These are phyloP conservation scores for Centropus unirufus DNA, from an alignment of 2,113 vertebrate species.

Conservation along the genomic window DNA sequence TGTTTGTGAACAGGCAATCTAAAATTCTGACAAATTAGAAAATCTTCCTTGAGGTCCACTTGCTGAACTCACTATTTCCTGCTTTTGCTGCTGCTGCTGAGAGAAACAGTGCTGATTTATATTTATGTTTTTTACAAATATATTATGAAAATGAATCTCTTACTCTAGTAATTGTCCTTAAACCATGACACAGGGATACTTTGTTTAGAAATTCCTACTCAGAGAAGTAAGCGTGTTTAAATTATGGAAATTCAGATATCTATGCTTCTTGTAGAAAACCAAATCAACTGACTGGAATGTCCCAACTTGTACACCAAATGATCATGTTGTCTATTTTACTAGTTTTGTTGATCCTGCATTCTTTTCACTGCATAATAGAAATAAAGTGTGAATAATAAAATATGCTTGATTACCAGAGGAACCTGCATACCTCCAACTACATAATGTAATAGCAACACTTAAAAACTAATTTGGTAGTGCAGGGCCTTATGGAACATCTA, in stretches of 20 bases:
- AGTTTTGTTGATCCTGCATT: not conserved
- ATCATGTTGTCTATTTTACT: not conserved
- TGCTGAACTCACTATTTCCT: not conserved
- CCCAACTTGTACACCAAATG: not conserved
- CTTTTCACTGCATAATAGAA: not conserved
- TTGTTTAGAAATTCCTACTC: not conserved
- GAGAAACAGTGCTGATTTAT: not conserved
- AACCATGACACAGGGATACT: not conserved
- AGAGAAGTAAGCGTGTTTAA: not conserved
- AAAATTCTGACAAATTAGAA: not conserved
- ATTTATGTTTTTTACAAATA: not conserved
- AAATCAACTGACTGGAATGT: not conserved
- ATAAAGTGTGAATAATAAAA: slow-evolving; percentile 10
- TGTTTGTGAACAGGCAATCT: not conserved
- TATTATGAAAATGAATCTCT: not conserved
- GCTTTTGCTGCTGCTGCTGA: not conserved
- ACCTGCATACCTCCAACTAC: not conserved
- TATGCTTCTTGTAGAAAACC: not conserved
- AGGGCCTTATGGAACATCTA: not conserved
- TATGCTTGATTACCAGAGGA: not conserved
- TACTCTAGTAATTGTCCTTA: not conserved
- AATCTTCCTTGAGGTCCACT: not conserved
- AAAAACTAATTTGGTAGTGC: not conserved
- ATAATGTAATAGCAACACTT: not conserved
- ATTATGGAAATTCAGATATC: not conserved